A percentile compares a stretch with the other conserved stretches of the same genome.
phyloP scores from a whole-genome alignment of 2,113 vertebrate genomes.

The Cinclus mexicanus region DNA sequence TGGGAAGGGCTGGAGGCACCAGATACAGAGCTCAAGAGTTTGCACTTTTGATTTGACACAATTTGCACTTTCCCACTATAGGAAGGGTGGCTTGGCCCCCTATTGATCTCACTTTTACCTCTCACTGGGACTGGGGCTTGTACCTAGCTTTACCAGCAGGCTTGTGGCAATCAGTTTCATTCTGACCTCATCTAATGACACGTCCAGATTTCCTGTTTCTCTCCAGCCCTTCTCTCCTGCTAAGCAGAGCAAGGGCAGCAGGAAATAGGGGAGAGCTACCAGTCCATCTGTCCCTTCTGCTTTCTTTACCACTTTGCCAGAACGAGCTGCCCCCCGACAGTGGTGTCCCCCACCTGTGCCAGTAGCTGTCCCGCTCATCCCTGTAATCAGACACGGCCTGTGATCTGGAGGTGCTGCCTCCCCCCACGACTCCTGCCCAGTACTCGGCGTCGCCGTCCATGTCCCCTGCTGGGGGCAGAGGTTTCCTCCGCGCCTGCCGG shows the following conservation, averaged over 20 bases:
- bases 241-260: not conserved
- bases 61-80: not conserved
- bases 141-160: not conserved
- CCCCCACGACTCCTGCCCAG: slow-evolving; percentile 73
- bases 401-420: slow-evolving; percentile 67
- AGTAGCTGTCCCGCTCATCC: slow-evolving; percentile 74
- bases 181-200: not conserved
- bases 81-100: not conserved
- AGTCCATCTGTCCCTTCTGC: not conserved
- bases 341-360: slow-evolving; percentile 69
- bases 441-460: slow-evolving; percentile 75
- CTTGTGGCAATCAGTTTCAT: not conserved
- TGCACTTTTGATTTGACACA: not conserved
- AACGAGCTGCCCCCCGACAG: not conserved
- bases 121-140: not conserved
- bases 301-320: not conserved
- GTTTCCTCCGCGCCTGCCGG: slow-evolving; percentile 86
- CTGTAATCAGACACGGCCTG: slow-evolving; percentile 75
- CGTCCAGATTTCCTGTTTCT: not conserved
- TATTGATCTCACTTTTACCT: not conserved
- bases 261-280: not conserved
- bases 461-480: slow-evolving; percentile 83
- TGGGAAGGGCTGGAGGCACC: not conserved
- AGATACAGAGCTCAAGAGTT: not conserved
- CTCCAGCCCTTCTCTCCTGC: not conserved